Evolutionary conservation across 2,113 vertebrate genomes (phyloP).

Genomic region (Pterocles gutturalis): DNA sequence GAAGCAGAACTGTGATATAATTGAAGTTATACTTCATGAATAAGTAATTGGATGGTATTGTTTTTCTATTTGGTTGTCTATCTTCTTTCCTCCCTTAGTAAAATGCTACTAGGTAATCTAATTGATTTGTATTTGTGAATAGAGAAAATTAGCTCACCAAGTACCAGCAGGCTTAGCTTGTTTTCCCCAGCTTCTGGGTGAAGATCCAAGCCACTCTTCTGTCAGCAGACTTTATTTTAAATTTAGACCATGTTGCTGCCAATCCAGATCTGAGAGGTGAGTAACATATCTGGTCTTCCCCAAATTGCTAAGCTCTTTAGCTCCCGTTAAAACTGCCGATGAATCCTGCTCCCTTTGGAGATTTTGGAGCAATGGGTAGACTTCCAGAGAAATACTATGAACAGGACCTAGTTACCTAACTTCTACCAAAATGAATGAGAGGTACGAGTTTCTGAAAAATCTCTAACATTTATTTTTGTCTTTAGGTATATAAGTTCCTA

Average conservation of each 20-base stretch:
- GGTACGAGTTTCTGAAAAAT: not conserved
- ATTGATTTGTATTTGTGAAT: not conserved
- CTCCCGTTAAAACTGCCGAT: not conserved
- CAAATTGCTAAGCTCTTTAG: not conserved
- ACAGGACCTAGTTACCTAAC: not conserved
- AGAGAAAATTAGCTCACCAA: not conserved
- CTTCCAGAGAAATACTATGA: not conserved
- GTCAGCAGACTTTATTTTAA: not conserved
- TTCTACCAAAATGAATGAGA: not conserved
- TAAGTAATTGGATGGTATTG: not conserved
- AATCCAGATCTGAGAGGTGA: not conserved
- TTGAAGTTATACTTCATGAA: not conserved
- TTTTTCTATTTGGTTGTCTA: not conserved
- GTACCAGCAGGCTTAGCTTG: not conserved
- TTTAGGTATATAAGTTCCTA: not conserved
- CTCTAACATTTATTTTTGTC: not conserved
- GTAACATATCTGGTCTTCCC: not conserved
- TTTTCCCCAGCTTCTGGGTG: not conserved
- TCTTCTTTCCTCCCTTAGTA: not conserved
- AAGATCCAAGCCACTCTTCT: not conserved
- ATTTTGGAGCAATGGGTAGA: not conserved
- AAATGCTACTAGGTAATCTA: not conserved
- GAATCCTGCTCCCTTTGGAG: not conserved
- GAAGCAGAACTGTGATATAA: not conserved
- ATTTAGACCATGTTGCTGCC: not conserved